Evolutionary conservation across 1,140 invertebrate species (phyloP), one percentile per base, ranked within the genome.

Genomic region (Drosophila persimilis): DNA sequence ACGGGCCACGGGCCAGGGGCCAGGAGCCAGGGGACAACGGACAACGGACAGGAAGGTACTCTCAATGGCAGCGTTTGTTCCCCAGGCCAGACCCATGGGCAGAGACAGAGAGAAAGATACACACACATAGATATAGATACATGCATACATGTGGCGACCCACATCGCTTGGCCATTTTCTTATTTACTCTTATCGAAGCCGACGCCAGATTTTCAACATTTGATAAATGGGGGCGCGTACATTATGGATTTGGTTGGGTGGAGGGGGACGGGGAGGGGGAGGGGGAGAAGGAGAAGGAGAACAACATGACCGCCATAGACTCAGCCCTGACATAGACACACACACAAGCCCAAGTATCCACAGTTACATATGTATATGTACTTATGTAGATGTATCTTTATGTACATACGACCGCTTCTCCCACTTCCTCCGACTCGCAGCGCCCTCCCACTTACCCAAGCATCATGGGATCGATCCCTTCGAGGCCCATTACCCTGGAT

Each of bases 141-240:
- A 51, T 62, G 57, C 13, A 7, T 22, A 20, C 11, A 5, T 57
- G 31, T 9, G 47, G 65, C 73, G 62, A 65, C 73, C 67, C 78
- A 80, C 77, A 80, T 73, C 45, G 79, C 47, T 63, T 81, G 74
- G 70, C 79, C 74, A 83, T 81, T 84, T 83, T 84, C 70, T 71
- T 78, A 84, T 81, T 74, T 83, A 70, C 72, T 67, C 52, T 84
- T 79, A 84, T 78, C 74, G 77, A 79, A 83, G 73, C 63, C 73
- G 70, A 78, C 70, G 69, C 59, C 53, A 81, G 79, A 84, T 83
- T 84, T 75, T 71, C 74, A 56, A 75, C 80, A 62, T 75, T 83
- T 83, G 80, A 84, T 83, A 83, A 83, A 83, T 83, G 79, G 78
- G 78, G 73, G 63, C 59, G 69, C 61, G 54, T 62, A 67, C 79